These are phyloP conservation scores for Tenthredo mesomela DNA, from an alignment of 2,888 invertebrate genomes.

Conservation along the genomic window DNA sequence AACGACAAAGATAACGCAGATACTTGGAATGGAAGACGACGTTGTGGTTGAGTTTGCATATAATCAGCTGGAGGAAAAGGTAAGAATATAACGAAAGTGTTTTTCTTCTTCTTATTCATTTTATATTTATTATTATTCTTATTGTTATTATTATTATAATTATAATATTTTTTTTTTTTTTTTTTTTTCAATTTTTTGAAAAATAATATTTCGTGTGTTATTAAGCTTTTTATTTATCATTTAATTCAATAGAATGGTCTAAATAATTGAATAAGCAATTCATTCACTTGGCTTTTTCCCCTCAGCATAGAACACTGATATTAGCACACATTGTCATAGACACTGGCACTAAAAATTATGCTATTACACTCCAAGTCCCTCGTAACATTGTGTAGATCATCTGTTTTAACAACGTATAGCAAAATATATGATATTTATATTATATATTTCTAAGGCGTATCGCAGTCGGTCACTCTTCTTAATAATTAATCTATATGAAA, in stretches of 20 bases:
- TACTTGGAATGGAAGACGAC: slow-evolving; percentile 98
- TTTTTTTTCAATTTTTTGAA: slow-evolving; percentile 45
- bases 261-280: slow-evolving; percentile 61
- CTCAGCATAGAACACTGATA: slow-evolving; percentile 75
- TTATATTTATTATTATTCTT: slow-evolving; percentile 79
- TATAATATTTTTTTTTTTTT: slow-evolving; percentile 77
- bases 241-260: slow-evolving; percentile 56
- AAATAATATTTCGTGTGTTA: slow-evolving; percentile 49
- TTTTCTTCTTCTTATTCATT: slow-evolving; percentile 79
- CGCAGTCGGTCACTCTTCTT: not conserved
- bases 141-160: slow-evolving; percentile 70
- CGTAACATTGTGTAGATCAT: slow-evolving; percentile 34
- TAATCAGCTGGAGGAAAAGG: slow-evolving; percentile 98
- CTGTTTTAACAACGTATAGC: not conserved
- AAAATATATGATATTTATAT: not conserved
- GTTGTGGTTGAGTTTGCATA: slow-evolving; percentile 99
- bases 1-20: slow-evolving; percentile 96
- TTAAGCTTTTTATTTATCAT: slow-evolving; percentile 47
- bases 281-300: slow-evolving; percentile 78
- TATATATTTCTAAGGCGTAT: not conserved
- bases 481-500: not conserved
- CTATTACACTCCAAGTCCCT: slow-evolving; percentile 14
- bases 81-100: slow-evolving; percentile 75
- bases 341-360: slow-evolving; percentile 18
- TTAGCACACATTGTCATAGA: slow-evolving; percentile 67